Conservation (phyloP, 2,797 vertebrate species). For the Masticophis lateralis region DNA sequence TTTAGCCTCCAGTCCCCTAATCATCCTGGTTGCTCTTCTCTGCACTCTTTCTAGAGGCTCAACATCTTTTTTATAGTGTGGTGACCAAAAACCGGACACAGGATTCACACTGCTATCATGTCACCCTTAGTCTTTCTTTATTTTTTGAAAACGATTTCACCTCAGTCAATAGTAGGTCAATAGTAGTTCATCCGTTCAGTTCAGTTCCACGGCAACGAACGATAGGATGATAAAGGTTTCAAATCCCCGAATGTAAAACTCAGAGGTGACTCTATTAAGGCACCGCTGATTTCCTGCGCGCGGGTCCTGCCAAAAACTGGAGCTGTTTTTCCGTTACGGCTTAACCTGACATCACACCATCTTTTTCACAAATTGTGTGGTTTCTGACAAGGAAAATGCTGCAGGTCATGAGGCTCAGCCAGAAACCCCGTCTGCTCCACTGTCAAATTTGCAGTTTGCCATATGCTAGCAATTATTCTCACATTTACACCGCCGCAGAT, state of each 20-base stretch:
- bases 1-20: no score
- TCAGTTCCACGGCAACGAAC: not conserved
- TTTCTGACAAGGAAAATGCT: slow-evolving; percentile 41
- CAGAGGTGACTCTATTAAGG: not conserved
- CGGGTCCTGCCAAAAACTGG: not conserved
- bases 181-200: slow-evolving; percentile 8
- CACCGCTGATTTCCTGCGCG: not conserved
- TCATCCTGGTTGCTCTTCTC: no score
- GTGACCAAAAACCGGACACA: no score
- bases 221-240: not conserved
- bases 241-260: not conserved
- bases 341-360: not conserved
- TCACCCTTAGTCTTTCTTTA: not conserved
- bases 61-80: no score
- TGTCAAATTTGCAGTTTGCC: slow-evolving; percentile 6
- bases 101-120: not conserved
- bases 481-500: slow-evolving; percentile 30
- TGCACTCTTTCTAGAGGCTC: no score
- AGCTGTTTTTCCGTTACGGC: not conserved
- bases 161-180: slow-evolving; percentile 20
- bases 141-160: slow-evolving; percentile 37
- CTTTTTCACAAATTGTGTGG: not conserved
- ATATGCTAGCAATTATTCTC: not conserved
- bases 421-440: not conserved
- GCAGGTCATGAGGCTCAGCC: slow-evolving; percentile 6